These are phyloP conservation scores for Meiosimyza decipiens DNA, from an alignment of 2,888 invertebrate genomes.

Conservation along the genomic window DNA sequence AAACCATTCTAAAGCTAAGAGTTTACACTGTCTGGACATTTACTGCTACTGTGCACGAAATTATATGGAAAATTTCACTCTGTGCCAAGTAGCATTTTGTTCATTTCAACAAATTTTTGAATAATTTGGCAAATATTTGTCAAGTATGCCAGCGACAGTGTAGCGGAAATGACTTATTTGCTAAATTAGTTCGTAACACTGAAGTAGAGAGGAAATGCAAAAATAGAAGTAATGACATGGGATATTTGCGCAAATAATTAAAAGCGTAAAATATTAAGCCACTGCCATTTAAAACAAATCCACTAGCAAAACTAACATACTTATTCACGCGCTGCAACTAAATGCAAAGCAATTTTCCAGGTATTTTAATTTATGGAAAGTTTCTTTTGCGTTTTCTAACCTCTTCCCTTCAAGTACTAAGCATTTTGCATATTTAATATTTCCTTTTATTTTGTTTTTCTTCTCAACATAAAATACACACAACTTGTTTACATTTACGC, in stretches of 20 bases:
- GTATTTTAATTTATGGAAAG: background rate
- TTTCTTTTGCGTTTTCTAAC: background rate
- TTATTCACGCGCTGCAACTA: no score
- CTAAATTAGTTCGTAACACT: conserved; percentile 1
- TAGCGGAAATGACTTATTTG: conserved; percentile 11
- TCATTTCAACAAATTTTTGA: conserved; percentile 22
- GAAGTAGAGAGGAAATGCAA: background rate
- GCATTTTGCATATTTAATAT: background rate
- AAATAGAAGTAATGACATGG: background rate
- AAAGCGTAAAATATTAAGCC: conserved; percentile 20
- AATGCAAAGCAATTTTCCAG: background rate
- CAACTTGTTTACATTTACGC: background rate
- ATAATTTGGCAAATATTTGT: conserved; percentile 32
- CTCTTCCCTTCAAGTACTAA: background rate
- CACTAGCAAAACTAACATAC: no score
- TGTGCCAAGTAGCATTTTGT: background rate
- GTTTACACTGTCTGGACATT: background rate
- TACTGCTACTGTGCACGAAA: background rate
- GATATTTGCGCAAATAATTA: conserved; percentile 26
- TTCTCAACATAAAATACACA: background rate
- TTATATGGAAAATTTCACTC: background rate
- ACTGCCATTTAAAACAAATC: background rate
- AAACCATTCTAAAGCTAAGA: background rate
- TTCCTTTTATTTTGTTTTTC: background rate
- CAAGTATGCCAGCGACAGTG: conserved; percentile 12